phyloP scores from a whole-genome alignment of 2,888 invertebrate species.

The Vannuccia rotundouncinata region DNA sequence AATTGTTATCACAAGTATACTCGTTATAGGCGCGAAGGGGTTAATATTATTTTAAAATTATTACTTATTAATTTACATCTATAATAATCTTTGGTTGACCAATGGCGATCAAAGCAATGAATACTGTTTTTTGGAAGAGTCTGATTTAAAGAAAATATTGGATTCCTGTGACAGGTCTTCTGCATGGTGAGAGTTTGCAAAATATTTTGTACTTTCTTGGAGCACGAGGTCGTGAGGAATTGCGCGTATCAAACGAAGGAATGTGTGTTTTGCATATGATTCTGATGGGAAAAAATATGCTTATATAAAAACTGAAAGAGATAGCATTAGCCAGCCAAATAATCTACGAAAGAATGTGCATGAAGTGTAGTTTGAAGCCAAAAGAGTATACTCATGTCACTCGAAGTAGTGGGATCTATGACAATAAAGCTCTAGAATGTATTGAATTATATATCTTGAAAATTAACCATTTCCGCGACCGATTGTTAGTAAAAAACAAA shows the following conservation, averaged over 20 bases:
- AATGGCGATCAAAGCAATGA: slow-evolving; percentile 7
- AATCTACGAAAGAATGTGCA: slow-evolving; percentile 16
- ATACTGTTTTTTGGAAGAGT: slow-evolving; percentile 6
- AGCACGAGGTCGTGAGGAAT: slow-evolving; percentile 14
- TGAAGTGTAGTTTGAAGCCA: neutral
- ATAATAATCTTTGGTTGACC: slow-evolving; percentile 11
- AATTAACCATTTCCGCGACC: slow-evolving; percentile 7
- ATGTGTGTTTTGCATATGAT: neutral
- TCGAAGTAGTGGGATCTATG: slow-evolving; percentile 5
- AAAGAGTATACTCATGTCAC: slow-evolving; percentile 8
- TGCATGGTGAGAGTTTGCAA: neutral
- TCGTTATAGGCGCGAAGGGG: too few relatives aligned
- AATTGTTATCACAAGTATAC: too few relatives aligned
- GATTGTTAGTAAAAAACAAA: neutral
- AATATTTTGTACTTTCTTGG: slow-evolving; percentile 12
- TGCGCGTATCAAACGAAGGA: slow-evolving; percentile 16
- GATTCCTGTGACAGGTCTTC: neutral
- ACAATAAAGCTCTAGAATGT: slow-evolving; percentile 17
- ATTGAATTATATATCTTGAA: slow-evolving; percentile 9
- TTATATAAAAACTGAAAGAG: slow-evolving; percentile 15
- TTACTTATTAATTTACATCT: too few relatives aligned
- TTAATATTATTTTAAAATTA: too few relatives aligned
- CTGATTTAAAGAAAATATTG: slow-evolving; percentile 14
- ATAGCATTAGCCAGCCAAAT: slow-evolving; percentile 10
- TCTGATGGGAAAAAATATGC: slow-evolving; percentile 16